A percentile compares a stretch with the other conserved stretches of the same genome.
Evolutionary conservation across 1,140 invertebrate species (phyloP).

Genomic region (Drosophila kepulauana): DNA sequence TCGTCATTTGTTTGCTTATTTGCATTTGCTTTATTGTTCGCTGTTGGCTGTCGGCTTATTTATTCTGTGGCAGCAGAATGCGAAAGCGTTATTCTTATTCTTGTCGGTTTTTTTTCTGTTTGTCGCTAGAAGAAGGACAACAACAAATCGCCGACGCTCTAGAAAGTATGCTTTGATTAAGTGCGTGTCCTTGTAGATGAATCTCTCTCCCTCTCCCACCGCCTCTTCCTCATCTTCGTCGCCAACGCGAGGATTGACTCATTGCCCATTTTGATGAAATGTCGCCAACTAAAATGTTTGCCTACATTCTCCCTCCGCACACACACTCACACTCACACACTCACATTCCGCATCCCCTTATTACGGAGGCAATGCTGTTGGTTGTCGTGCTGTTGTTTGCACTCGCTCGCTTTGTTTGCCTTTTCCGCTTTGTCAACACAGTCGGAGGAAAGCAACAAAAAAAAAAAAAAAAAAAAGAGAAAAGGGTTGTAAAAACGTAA

Average conservation of each 20-base stretch:
- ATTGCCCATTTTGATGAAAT: conserved; percentile 77
- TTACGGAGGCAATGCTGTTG: not conserved
- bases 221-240: conserved; percentile 11
- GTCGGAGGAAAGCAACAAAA: conserved; percentile 9
- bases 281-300: conserved; percentile 71
- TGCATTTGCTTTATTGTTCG: conserved; percentile 56
- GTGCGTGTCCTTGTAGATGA: conserved; percentile 47
- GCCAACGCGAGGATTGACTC: conserved; percentile 61
- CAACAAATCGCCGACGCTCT: conserved; percentile 37
- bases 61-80: conserved; percentile 48
- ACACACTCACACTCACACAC: not conserved
- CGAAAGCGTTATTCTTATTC: conserved; percentile 6
- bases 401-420: conserved; percentile 68
- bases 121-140: conserved; percentile 4
- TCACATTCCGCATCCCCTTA: not conserved
- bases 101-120: not conserved
- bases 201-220: not conserved
- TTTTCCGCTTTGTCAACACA: conserved; percentile 75
- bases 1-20: conserved; percentile 57
- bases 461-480: not conserved
- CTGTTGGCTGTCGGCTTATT: conserved; percentile 43
- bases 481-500: conserved; percentile 80
- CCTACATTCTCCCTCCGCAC: conserved; percentile 17
- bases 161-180: conserved; percentile 69
- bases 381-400: conserved; percentile 64